phyloP scores from a whole-genome alignment of 64 coral and sea anemone genomes.

The Cladopsammia gracilis region DNA sequence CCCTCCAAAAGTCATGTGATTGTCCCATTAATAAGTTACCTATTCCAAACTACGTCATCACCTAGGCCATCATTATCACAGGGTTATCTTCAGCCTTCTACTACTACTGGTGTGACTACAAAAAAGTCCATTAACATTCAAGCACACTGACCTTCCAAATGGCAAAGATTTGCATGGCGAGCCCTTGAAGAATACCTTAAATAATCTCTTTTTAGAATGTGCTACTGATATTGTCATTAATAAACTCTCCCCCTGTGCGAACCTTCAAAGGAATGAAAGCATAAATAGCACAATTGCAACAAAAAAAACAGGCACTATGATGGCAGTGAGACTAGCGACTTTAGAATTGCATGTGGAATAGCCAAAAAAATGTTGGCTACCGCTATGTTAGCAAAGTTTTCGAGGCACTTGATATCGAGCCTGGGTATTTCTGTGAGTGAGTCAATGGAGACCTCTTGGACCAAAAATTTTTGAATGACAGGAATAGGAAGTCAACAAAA shows the following conservation, averaged over 20 bases:
- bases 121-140: not conserved
- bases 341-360: slow-evolving; percentile 24
- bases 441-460: slow-evolving; percentile 11
- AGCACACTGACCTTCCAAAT: slow-evolving; percentile 13
- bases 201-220: no score
- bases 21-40: no score
- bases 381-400: not conserved
- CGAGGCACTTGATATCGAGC: slow-evolving; percentile 30
- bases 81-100: no score
- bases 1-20: no score
- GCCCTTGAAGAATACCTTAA: no score
- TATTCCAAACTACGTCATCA: no score
- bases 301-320: slow-evolving; percentile 37
- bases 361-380: slow-evolving; percentile 43
- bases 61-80: no score
- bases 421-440: slow-evolving; percentile 33
- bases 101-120: slow-evolving; percentile 16
- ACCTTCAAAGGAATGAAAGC: slow-evolving; percentile 27
- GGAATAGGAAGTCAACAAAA: not conserved
- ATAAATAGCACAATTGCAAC: slow-evolving; percentile 30
- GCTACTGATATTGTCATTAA: slow-evolving; percentile 23
- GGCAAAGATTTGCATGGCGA: slow-evolving; percentile 8
- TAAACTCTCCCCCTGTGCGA: not conserved
- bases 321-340: slow-evolving; percentile 28
- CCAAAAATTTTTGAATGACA: not conserved